phyloP scores from a whole-genome alignment of 30 jellyfish, hydroid and myxozoan species.

The Hydra vulgaris region DNA sequence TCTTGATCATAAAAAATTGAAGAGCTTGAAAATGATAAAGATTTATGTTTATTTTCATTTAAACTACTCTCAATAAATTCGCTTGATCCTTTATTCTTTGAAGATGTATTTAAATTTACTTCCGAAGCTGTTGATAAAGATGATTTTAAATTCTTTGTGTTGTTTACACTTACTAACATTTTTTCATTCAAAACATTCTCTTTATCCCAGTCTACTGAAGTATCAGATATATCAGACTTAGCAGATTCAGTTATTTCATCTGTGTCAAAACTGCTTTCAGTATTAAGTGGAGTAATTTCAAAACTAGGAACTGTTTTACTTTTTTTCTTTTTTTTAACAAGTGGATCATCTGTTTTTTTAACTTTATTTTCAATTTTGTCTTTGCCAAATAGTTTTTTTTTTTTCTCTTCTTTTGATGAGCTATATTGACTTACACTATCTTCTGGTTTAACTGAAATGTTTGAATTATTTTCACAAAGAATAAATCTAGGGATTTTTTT shows the following conservation, averaged over 20 bases:
- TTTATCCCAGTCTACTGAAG: slow-evolving; percentile 4
- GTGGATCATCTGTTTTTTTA: slow-evolving; percentile 12
- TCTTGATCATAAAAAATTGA: slow-evolving; percentile 30
- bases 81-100: neutral
- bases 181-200: neutral
- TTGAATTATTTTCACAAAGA: slow-evolving; percentile 29
- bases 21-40: slow-evolving; percentile 24
- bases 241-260: slow-evolving; percentile 18
- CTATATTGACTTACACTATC: slow-evolving; percentile 5
- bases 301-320: neutral
- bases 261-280: neutral
- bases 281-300: neutral
- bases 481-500: slow-evolving; percentile 78
- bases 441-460: neutral
- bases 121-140: neutral
- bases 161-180: neutral
- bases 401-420: slow-evolving; percentile 22
- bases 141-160: neutral
- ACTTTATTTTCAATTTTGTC: slow-evolving; percentile 3
- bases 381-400: slow-evolving; percentile 21
- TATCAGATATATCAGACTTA: neutral
- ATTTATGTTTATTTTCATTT: neutral
- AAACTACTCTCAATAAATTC: slow-evolving; percentile 1
- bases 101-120: neutral
- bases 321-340: slow-evolving; percentile 9